Conservation (phyloP, 2,113 vertebrate species). For the Ardeotis arabs region DNA sequence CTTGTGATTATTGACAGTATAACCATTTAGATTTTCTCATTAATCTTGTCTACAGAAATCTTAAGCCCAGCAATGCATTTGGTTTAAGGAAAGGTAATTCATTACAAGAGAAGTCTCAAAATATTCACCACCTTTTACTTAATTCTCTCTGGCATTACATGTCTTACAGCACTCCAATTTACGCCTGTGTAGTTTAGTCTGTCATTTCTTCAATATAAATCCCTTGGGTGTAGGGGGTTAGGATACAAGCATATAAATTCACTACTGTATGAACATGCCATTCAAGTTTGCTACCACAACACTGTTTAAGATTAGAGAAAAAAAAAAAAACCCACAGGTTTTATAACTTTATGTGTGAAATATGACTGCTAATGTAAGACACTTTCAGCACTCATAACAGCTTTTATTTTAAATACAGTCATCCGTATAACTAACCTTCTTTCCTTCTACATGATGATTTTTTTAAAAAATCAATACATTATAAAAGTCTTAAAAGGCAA, state of each 20-base stretch:
- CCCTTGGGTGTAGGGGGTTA: background rate
- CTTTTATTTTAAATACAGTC: background rate
- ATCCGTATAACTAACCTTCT: background rate
- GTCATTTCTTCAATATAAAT: background rate
- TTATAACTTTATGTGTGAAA: background rate
- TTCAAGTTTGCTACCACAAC: background rate
- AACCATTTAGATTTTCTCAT: constrained; percentile 28
- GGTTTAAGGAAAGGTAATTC: constrained; percentile 10
- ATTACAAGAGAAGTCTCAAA: background rate
- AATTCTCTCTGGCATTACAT: background rate
- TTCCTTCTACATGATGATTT: background rate
- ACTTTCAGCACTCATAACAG: background rate
- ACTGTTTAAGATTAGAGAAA: background rate
- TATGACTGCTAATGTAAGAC: background rate
- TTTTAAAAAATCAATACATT: background rate
- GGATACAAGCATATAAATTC: background rate
- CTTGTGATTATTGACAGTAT: constrained; percentile 24
- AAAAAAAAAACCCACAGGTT: background rate
- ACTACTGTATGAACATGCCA: background rate
- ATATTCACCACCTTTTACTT: background rate
- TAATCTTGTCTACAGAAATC: background rate
- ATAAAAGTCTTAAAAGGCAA: background rate
- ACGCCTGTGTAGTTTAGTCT: background rate
- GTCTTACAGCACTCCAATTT: background rate
- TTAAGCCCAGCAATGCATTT: background rate